Evolutionary conservation across 2,113 vertebrate genomes (phyloP).

Genomic region (Carassius gibelio): DNA sequence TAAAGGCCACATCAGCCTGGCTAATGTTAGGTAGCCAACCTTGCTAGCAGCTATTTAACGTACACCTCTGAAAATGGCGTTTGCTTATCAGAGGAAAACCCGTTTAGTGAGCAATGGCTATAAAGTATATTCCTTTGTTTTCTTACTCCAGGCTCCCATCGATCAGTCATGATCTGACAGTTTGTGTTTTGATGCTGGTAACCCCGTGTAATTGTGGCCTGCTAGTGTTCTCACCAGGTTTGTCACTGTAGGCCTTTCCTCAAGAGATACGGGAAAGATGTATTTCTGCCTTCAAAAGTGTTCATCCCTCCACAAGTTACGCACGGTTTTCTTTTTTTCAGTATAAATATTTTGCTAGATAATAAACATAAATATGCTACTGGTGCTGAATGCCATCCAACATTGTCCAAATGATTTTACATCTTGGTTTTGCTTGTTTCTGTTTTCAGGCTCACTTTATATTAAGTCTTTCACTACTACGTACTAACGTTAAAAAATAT

Average conservation of each 20-base stretch:
- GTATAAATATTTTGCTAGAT: not conserved
- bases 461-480: not conserved
- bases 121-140: not conserved
- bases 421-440: not conserved
- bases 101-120: not conserved
- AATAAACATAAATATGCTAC: not conserved
- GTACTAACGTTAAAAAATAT: not conserved
- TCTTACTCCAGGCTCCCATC: not conserved
- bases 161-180: not conserved
- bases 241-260: conserved; percentile 13
- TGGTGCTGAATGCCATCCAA: not conserved
- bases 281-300: not conserved
- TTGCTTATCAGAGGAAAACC: not conserved
- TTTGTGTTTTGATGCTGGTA: not conserved
- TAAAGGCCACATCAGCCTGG: conserved; percentile 14
- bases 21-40: conserved; percentile 20
- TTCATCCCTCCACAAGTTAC: not conserved
- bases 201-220: conserved; percentile 8
- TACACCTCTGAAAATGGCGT: conserved; percentile 44
- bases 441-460: not conserved
- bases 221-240: not conserved
- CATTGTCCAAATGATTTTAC: not conserved
- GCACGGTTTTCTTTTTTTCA: not conserved
- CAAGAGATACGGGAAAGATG: not conserved
- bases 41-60: conserved; percentile 33